phyloP scores from a whole-genome alignment of 1,140 invertebrate genomes.

The Neodiprion fabricii region DNA sequence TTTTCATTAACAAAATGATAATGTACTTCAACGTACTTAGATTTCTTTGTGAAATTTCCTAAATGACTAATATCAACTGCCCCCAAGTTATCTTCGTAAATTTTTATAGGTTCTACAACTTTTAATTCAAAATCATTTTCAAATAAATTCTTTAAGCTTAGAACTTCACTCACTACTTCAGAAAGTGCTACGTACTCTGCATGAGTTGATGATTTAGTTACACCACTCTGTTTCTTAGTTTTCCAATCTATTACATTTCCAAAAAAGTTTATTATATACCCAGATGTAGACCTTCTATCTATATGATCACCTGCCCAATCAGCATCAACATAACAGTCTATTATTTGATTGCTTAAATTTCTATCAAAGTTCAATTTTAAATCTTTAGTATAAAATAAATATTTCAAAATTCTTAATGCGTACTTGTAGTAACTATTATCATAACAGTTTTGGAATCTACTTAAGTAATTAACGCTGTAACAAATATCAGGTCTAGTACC shows the following conservation, averaged over 20 bases:
- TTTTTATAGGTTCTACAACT: slow-evolving; percentile 25
- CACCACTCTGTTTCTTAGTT: slow-evolving; percentile 32
- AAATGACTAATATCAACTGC: slow-evolving; percentile 29
- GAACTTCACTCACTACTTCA: slow-evolving; percentile 29
- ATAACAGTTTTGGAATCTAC: neutral
- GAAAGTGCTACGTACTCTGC: slow-evolving; percentile 38
- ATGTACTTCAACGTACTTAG: slow-evolving; percentile 17
- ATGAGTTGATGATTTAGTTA: slow-evolving; percentile 34
- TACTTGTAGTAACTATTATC: neutral
- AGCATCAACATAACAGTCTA: slow-evolving; percentile 51
- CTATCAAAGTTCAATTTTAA: slow-evolving; percentile 15
- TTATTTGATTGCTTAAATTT: slow-evolving; percentile 9
- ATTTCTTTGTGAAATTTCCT: slow-evolving; percentile 31
- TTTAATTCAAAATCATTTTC: slow-evolving; percentile 22
- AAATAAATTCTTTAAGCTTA: slow-evolving; percentile 24
- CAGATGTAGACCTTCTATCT: slow-evolving; percentile 38
- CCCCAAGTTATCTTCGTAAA: slow-evolving; percentile 35
- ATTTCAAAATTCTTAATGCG: slow-evolving; percentile 22
- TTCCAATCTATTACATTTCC: slow-evolving; percentile 40
- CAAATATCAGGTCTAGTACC: neutral
- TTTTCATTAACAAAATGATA: slow-evolving; percentile 21
- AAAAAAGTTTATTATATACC: slow-evolving; percentile 43
- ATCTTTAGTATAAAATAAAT: neutral
- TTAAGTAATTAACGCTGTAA: neutral
- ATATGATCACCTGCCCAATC: slow-evolving; percentile 48